Evolutionary conservation across 2,888 invertebrate species (phyloP), one percentile per base, ranked within the genome.

Genomic region (Tenthredo mesomela): DNA sequence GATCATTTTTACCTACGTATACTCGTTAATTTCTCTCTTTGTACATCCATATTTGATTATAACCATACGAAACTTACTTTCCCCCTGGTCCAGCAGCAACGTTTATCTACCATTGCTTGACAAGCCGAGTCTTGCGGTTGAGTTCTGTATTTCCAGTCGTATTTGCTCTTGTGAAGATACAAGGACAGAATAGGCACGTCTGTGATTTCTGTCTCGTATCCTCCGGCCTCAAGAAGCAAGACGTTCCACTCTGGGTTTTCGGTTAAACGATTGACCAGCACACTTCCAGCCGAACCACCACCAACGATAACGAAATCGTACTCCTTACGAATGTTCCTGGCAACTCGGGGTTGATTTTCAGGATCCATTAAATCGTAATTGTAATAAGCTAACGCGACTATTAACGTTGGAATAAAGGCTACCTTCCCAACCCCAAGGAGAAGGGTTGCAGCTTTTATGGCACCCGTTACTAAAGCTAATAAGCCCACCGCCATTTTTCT

Each of bases 81-180:
- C 77, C 98, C 98, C 85, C 98, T 95, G 0, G 98, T 98, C 98
- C 98, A 98, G 90, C 96, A 96, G 91, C 97, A 97, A 70, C 97
- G 95, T 89, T 96, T 95, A 90, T 97, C 97, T 84, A 95, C 94
- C 97, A 98, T 97, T 0, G 97, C 98, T 91, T 97, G 97, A 88
- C 98, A 98, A 0, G 98, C 98, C 0, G 97, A 95, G 73, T 95
- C 94, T 93, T 97, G 97, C 0, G 98, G 97, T 92, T 98, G 97
- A 0, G 98, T 96, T 88, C 97, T 97, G 93, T 97, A 98, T 90
- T 97, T 97, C 98, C 98, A 98, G 93, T 98, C 98, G 90, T 98
- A 92, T 94, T 97, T 97, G 92, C 98, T 98, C 90, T 97, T 97
- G 93, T 98, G 98, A 90, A 98, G 94, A 93, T 97, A 98, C 73